phyloP scores from a whole-genome alignment of 2,888 invertebrate genomes.

The Empis stercorea region DNA sequence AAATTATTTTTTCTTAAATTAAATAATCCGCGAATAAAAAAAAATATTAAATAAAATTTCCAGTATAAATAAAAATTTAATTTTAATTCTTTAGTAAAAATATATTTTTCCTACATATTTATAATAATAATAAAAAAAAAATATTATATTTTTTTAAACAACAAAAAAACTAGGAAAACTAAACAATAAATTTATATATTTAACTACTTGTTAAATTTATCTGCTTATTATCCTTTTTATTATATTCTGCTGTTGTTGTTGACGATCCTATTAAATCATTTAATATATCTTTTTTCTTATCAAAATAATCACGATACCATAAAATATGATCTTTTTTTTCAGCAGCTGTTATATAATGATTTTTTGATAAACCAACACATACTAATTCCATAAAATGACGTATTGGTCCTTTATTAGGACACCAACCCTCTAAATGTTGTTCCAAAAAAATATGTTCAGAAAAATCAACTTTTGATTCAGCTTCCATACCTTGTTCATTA shows the following conservation, averaged over 20 bases:
- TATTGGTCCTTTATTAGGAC: constrained; percentile 80
- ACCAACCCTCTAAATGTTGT: constrained; percentile 71
- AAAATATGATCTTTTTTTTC: constrained; percentile 81
- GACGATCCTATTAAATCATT: constrained; percentile 28
- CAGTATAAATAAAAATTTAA: too few species aligned
- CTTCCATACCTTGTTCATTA: constrained; percentile 78
- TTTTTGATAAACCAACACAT: constrained; percentile 84
- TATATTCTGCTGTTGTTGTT: background rate
- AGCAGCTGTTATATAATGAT: constrained; percentile 74
- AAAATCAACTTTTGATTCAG: constrained; percentile 62
- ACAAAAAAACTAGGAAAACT: background rate
- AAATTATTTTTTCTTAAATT: too few species aligned
- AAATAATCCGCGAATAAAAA: too few species aligned
- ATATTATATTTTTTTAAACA: too few species aligned
- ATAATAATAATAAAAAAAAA: background rate
- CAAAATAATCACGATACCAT: constrained; percentile 88
- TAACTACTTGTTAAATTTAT: background rate
- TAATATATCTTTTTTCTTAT: constrained; percentile 59
- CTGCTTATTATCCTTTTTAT: background rate
- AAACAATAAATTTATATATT: background rate
- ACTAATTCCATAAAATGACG: constrained; percentile 97
- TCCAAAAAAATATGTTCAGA: constrained; percentile 93
- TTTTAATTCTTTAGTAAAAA: too few species aligned
- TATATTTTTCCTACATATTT: too few species aligned
- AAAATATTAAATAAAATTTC: too few species aligned